A percentile compares a stretch with the other conserved stretches of the same genome.
Evolutionary conservation across 2,113 vertebrate genomes (phyloP).

Genomic region (Brachirus orientalis): DNA sequence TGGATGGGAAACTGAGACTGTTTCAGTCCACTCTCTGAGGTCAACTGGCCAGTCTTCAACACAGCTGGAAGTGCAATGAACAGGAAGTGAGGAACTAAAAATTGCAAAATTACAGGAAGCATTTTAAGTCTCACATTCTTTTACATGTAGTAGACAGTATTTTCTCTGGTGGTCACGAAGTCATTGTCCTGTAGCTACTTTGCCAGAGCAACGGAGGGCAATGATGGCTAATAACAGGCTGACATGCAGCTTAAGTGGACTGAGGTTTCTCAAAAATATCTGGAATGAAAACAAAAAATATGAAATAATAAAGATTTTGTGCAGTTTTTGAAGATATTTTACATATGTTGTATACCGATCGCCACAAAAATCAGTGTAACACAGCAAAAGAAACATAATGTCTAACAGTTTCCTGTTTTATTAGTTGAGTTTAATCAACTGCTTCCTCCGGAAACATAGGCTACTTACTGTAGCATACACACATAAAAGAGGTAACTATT

Average conservation of each 20-base stretch:
- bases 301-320: background rate
- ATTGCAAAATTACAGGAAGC: constrained; percentile 23
- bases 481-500: no score
- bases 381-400: no score
- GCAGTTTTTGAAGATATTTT: no score
- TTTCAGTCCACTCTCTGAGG: constrained; percentile 75
- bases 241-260: background rate
- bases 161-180: constrained; percentile 1
- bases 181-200: constrained; percentile 7
- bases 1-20: constrained; percentile 88
- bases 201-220: background rate
- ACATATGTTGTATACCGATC: no score
- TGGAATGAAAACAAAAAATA: no score
- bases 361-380: no score
- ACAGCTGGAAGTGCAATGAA: constrained; percentile 44
- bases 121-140: constrained; percentile 31
- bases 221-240: background rate
- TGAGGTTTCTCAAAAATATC: background rate
- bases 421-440: no score
- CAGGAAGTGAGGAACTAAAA: constrained; percentile 46
- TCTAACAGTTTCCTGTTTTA: no score
- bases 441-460: no score
- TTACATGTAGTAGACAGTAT: constrained; percentile 11
- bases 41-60: constrained; percentile 48
- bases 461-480: no score